These are phyloP conservation scores for Drosophila lowei DNA, from an alignment of 1,140 invertebrate genomes.

Conservation along the genomic window DNA sequence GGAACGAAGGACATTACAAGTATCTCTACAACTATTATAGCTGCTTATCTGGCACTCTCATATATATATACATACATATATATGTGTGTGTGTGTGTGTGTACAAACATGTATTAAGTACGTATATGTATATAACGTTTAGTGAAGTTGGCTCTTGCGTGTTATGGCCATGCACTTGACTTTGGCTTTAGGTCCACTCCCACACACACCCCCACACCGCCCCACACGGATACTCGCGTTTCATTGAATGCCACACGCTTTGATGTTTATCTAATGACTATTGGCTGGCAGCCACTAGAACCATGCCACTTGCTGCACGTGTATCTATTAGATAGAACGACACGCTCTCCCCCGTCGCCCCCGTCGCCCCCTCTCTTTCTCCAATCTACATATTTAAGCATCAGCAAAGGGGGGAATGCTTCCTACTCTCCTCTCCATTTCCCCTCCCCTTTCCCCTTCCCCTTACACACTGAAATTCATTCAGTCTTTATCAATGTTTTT, in stretches of 20 bases:
- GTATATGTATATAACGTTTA: not conserved
- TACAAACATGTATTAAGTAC: conserved; percentile 35
- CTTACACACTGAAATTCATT: too few species aligned
- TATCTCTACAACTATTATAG: too few species aligned
- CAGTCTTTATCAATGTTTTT: conserved; percentile 32
- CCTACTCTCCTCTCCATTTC: not conserved
- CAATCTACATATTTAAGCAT: conserved; percentile 22
- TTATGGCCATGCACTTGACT: conserved; percentile 61
- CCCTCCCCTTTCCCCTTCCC: not conserved
- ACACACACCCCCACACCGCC: not conserved
- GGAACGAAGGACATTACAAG: too few species aligned
- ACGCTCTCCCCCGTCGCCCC: not conserved
- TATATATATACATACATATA: conserved; percentile 38
- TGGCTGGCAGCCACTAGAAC: conserved; percentile 3
- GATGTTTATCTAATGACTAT: conserved; percentile 49
- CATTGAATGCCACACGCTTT: conserved; percentile 32
- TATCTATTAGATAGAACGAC: conserved; percentile 28
- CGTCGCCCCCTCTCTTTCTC: not conserved
- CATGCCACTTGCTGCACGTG: conserved; percentile 21
- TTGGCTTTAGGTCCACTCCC: conserved; percentile 18
- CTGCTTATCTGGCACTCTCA: conserved; percentile 23
- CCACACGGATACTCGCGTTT: conserved; percentile 31
- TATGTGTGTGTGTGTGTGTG: too few species aligned
- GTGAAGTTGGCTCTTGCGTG: conserved; percentile 52
- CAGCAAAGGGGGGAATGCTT: not conserved